These are phyloP conservation scores for Epicauta chinensis DNA, from an alignment of 1,140 invertebrate genomes.

Conservation along the genomic window DNA sequence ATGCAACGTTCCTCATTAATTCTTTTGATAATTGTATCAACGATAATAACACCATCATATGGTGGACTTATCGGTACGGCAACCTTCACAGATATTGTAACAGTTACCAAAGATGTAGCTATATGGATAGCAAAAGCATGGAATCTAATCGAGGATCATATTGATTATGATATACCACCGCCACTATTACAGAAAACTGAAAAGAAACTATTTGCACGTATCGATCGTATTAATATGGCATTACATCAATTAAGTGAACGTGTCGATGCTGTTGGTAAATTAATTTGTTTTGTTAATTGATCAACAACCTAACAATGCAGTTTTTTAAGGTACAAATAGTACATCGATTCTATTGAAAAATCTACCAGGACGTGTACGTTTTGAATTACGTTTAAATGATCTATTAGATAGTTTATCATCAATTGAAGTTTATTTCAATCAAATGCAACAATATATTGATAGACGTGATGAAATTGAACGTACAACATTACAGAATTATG, in stretches of 20 bases:
- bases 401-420: conserved; percentile 52
- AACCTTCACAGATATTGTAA: conserved; percentile 48
- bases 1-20: no score
- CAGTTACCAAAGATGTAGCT: conserved; percentile 53
- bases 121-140: conserved; percentile 53
- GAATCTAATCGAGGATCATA: conserved; percentile 51
- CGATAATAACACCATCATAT: conserved; percentile 19
- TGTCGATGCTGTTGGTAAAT: conserved; percentile 37
- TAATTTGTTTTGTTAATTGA: no score
- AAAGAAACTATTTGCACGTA: conserved; percentile 32
- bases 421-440: conserved; percentile 49
- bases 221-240: conserved; percentile 29
- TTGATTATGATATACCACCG: conserved; percentile 49
- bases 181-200: conserved; percentile 47
- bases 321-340: conserved; percentile 28
- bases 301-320: background rate
- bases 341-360: conserved; percentile 37
- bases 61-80: background rate
- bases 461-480: conserved; percentile 47
- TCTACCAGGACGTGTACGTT: conserved; percentile 43
- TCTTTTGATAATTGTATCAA: no score
- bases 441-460: conserved; percentile 49
- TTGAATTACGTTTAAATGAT: conserved; percentile 52
- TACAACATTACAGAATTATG: conserved; percentile 62
- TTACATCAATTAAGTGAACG: conserved; percentile 20